Base-by-base conservation (phyloP, 2,113 vertebrate genomes). In the Sinosuthora webbiana region DNA sequence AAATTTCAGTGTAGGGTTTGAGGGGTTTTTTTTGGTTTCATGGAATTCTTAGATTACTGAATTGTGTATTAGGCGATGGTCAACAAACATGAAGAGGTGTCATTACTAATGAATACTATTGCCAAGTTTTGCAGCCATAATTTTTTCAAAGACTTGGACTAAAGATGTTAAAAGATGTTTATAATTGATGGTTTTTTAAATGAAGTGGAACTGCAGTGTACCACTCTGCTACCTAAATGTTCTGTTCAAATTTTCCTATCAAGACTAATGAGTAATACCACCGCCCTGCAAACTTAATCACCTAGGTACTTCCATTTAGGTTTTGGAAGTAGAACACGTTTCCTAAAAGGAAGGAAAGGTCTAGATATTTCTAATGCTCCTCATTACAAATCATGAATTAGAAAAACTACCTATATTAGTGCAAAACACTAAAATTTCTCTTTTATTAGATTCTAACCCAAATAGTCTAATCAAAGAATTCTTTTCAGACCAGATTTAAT, bases 41-140 rank as follows among this genome's bases (percentile, higher is more conserved):
- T 57, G 16, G 56, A 53, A 49, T 57, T 53, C 24, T 55, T 85
- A 27, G 7, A 47, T 87, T 24, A 41, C 10, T 42, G 24, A 47
- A 31, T 83, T 3, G 0, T 27, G 2, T 42, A 20, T 67, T n/a
- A 62, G 3, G 4, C n/a, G 50, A 14, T 8, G 50, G 9, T 5
- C 47, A 76, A 42, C 25, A 67, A 45, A 73, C 13, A 13, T 16
- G 11, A 65, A 73, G n/a, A 65, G 3, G 4, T 69, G 22, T 47
- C 37, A 42, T 42, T 77, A 23, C 14, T 60, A 52, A 22, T n/a
- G 15, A 78, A 53, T 33, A 7, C 11, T 27, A 8, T 11, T 35
- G 13, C 9, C 22, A 57, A 37, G 3, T 12, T 91, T 75, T 56
- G n/a, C 7, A 15, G 3, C 5, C 13, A 22, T 49, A 41, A 3